Conservation (phyloP, 1,140 invertebrate species). For the Drosophila quadrilineata region DNA sequence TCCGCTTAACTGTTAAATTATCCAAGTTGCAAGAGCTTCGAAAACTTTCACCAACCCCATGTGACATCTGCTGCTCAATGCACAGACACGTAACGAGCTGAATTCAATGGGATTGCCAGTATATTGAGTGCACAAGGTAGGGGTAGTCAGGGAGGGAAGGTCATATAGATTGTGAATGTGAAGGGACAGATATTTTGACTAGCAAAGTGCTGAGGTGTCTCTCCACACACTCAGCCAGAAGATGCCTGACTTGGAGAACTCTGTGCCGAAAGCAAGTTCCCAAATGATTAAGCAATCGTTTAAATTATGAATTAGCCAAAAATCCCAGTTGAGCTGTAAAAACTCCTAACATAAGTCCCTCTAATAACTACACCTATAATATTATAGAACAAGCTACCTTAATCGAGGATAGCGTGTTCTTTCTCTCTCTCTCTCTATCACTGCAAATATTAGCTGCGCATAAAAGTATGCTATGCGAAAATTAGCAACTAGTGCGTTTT, state of each 20-base stretch:
- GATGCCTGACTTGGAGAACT: slow-evolving; percentile 7
- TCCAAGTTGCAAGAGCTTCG: slow-evolving; percentile 54
- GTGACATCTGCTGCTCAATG: slow-evolving; percentile 70
- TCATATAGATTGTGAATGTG: slow-evolving; percentile 4
- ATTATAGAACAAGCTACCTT: too few species aligned
- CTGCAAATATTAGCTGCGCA: too few species aligned
- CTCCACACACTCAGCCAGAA: neutral
- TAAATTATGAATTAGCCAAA: slow-evolving; percentile 67
- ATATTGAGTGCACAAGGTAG: neutral
- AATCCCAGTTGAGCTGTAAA: slow-evolving; percentile 58
- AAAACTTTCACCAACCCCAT: slow-evolving; percentile 56
- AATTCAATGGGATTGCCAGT: neutral
- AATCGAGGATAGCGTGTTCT: too few species aligned
- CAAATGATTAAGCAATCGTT: slow-evolving; percentile 71
- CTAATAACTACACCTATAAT: neutral
- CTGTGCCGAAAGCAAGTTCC: slow-evolving; percentile 38
- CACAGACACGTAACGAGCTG: slow-evolving; percentile 63
- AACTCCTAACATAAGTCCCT: slow-evolving; percentile 5
- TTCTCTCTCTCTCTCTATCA: too few species aligned
- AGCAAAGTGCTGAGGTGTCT: slow-evolving; percentile 56
- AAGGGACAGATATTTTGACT: slow-evolving; percentile 64
- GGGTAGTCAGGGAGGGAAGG: neutral
- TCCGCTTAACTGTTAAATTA: slow-evolving; percentile 60
- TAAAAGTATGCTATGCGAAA: too few species aligned
- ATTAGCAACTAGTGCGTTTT: too few species aligned